Base-by-base conservation (phyloP, 1,140 invertebrate species). In the Hylyphantes graminicola region DNA sequence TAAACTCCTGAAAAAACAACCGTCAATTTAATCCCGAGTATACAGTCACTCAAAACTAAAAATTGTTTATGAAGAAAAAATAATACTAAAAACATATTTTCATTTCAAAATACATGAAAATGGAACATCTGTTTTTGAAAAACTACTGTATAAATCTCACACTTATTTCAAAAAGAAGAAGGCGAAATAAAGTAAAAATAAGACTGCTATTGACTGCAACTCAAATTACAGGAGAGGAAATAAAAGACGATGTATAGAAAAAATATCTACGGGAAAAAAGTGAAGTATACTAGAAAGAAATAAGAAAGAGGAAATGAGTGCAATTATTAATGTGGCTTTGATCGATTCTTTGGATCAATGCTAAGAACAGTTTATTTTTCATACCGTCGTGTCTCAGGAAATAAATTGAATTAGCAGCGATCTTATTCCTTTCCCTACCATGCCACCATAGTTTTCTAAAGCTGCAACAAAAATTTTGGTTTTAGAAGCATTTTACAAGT, bases 281-380 rank as follows among this genome's bases (percentile, higher is more conserved):
- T 35, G 67, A 70, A 9, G 67, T 70, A 15, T 15, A 13, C 35
- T 15, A 78, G 12, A 55, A 54, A 50, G 15, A 57, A 21, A 72
- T 73, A 78, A 72, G 73, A n/a, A 53, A 48, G 1, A 35, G 55
- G 67, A 73, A 81, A 81, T 81, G 68, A 73, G 68, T 73, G 59
- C 79, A 81, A 81, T 81, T 81, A 81, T 81, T 81, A 81, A 81
- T 59, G 55, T 61, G 67, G 55, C 8, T 50, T 13, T 48, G 79
- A 81, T 81, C 79, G 79, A 81, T 81, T 65, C 57, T n/a, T n/a
- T 50, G 48, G 67, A 73, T 81, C 79, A 81, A 81, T 80, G 77
- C 51, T 68, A 65, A 68, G 64, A 57, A 53, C 15, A n/a, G 74
- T 63, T 76, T 76, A 76, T 76, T 76, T n/a, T 64, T 64, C 55